phyloP scores from a whole-genome alignment of 2,888 invertebrate species.

The Eledone cirrhosa region DNA sequence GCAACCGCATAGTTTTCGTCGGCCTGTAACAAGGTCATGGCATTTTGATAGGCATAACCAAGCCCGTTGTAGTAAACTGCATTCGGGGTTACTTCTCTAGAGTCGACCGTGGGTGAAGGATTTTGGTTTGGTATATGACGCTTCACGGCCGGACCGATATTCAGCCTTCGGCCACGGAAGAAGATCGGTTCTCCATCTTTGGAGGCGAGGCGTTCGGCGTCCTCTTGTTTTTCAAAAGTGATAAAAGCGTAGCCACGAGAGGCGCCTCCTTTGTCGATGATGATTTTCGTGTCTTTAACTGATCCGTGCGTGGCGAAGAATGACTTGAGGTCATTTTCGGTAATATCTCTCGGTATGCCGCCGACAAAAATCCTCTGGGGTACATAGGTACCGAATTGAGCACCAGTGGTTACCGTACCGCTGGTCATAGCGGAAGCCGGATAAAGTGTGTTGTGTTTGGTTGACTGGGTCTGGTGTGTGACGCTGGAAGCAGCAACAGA shows the following conservation, averaged over 20 bases:
- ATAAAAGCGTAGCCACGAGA: constrained; percentile 26
- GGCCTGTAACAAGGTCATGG: background rate
- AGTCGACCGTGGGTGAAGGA: background rate
- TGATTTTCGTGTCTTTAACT: constrained; percentile 22
- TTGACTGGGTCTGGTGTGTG: background rate
- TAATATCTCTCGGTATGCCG: constrained; percentile 15
- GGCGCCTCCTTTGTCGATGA: constrained; percentile 7
- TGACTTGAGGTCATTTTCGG: background rate
- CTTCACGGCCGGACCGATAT: constrained; percentile 26
- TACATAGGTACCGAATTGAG: constrained; percentile 10
- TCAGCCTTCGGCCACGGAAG: constrained; percentile 19
- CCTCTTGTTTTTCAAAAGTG: constrained; percentile 20
- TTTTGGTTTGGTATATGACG: background rate
- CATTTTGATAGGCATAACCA: constrained; percentile 15
- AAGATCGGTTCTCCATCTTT: background rate
- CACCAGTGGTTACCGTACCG: constrained; percentile 4
- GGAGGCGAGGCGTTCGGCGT: constrained; percentile 3
- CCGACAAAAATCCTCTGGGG: constrained; percentile 22
- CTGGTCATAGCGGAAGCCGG: background rate
- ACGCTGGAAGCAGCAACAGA: background rate
- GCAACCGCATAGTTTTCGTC: background rate
- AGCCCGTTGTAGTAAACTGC: background rate
- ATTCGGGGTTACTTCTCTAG: background rate
- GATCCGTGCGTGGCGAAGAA: constrained; percentile 18
- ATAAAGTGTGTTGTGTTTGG: background rate